Evolutionary conservation across 2,113 vertebrate species (phyloP).

Genomic region (Hystrix brachyura): DNA sequence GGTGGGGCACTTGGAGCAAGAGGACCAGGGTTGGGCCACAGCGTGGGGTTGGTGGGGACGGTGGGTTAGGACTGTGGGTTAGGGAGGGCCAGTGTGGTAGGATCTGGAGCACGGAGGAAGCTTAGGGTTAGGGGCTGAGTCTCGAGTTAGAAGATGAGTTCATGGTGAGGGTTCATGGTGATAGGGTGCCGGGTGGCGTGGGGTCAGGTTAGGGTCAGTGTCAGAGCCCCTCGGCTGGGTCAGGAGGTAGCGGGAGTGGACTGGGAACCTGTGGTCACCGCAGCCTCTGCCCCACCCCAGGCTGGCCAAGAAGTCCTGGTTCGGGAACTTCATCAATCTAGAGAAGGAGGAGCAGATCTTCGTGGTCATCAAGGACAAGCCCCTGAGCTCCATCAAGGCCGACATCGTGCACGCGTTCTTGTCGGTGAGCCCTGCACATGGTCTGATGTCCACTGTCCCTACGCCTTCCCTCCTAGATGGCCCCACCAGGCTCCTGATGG

Average conservation of each 20-base stretch:
- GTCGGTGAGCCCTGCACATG: conserved; percentile 91
- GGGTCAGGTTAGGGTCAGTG: not conserved
- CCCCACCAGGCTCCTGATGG: not conserved
- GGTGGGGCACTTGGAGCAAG: not conserved
- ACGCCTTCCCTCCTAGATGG: not conserved
- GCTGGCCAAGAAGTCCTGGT: conserved; percentile 99
- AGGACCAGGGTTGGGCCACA: not conserved
- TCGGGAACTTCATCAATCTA: conserved; percentile 99
- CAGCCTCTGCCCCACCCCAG: conserved; percentile 84
- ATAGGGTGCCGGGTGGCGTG: too few species aligned
- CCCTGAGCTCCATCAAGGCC: conserved; percentile 99
- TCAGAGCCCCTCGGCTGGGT: too few species aligned
- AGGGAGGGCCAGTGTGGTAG: not conserved
- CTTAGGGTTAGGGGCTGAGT: not conserved
- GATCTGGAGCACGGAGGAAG: not conserved
- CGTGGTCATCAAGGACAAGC: conserved; percentile 98
- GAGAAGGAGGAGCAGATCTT: conserved; percentile 99
- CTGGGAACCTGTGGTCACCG: not conserved
- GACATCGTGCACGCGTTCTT: conserved; percentile 99
- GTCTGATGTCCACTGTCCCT: not conserved
- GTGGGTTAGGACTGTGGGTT: not conserved
- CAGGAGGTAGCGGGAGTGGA: not conserved
- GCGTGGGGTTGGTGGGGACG: too few species aligned
- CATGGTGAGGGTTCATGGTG: not conserved
- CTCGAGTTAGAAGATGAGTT: not conserved